Evolutionary conservation across 2,113 vertebrate species (phyloP).

Genomic region (Pitta sordida): DNA sequence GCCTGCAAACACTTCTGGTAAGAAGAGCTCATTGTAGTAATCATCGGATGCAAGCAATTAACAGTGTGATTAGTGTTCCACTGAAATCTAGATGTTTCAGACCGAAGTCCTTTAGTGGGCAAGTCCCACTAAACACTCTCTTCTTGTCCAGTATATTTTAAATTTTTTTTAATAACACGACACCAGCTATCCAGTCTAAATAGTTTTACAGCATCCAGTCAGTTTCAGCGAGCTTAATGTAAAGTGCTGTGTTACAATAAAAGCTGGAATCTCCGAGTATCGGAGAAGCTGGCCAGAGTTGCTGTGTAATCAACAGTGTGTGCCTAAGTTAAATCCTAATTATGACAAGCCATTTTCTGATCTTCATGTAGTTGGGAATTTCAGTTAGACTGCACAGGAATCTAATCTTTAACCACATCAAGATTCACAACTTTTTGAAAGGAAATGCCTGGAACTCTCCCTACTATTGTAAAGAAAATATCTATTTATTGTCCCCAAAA

Average conservation of each 20-base stretch:
- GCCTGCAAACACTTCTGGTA: neutral
- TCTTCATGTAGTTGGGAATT: neutral
- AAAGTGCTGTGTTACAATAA: neutral
- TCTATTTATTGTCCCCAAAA: neutral
- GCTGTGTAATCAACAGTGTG: neutral
- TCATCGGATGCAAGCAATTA: neutral
- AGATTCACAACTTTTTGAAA: neutral
- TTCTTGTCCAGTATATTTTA: neutral
- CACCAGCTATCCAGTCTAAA: neutral
- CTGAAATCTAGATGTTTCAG: neutral
- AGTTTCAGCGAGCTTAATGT: neutral
- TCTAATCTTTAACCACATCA: neutral
- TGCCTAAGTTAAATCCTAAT: neutral
- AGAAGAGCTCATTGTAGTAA: neutral
- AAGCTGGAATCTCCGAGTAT: neutral
- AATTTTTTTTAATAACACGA: neutral
- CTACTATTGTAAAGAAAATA: neutral
- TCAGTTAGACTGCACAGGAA: neutral
- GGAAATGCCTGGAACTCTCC: fast-evolving
- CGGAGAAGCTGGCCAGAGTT: neutral
- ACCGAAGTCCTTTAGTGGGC: neutral
- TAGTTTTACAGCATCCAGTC: neutral
- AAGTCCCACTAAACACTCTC: neutral
- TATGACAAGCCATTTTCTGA: neutral
- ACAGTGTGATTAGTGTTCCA: neutral